Evolutionary conservation across 23 tunicate species (phyloP), one percentile per base, ranked within the genome.

Genomic region (Halocynthia roretzi): DNA sequence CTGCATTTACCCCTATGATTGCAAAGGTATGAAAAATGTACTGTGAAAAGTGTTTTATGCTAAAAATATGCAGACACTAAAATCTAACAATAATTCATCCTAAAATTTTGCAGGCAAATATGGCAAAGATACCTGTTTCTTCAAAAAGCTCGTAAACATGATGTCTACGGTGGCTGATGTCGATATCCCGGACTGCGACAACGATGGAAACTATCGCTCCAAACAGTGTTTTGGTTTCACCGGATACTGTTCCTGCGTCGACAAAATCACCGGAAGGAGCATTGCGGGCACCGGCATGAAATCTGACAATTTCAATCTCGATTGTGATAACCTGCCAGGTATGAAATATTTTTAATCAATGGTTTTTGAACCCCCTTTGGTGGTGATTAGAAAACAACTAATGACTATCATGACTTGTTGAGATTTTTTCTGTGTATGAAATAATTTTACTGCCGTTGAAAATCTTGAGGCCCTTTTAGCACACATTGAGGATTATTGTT

Each of bases 221-320:
- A 52, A 21, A 54, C 78, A 74, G 56, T 74, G 78, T 63, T 48
- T 6, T 6, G 10, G 20, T 0, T 54, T 49, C 14, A 74, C 78
- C 56, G 78, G 64, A 20, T 10, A 52, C 19, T 74, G 78, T 66
- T 54, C 48, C 49, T 74, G 78, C 31, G 78, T 53, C 15, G 78
- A 74, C 18, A 52, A 52, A 54, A 74, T 74, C 22, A 53, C 64
- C 5, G 78, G 78, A 54, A 74, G 21, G 56, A 18, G 56, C 12
- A 53, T 74, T 5, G 0, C 22, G 0, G 64, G 78, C 14, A 74
- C 78, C 49, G 10, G 76, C 19, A 49, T 10, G 11, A 22, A 10
- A n/a, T 21, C 56, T 44, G 76, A 22, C 51, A 9, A n/a, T 44
- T 71, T 71, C 48, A 71, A 40, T 52, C 11, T 22, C 56, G 56